phyloP scores from a whole-genome alignment of 2,888 invertebrate genomes.

The Platycheirus rosarum region DNA sequence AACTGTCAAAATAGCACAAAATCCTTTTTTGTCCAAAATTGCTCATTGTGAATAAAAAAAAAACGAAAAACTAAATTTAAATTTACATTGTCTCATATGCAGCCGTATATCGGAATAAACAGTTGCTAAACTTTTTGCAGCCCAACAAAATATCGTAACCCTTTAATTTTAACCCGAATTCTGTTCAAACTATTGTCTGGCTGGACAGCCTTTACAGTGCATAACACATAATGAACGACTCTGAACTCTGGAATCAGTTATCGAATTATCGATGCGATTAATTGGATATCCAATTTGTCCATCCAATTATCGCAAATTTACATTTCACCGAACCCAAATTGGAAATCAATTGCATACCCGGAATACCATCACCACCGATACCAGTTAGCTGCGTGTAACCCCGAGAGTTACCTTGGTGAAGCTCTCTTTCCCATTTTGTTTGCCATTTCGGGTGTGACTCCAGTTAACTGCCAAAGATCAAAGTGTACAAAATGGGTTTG shows the following conservation, averaged over 20 bases:
- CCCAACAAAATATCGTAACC: slow-evolving; percentile 5
- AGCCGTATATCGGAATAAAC: neutral
- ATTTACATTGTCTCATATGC: too few relatives aligned
- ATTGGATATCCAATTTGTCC: slow-evolving; percentile 75
- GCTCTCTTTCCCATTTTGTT: neutral
- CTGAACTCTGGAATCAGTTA: slow-evolving; percentile 67
- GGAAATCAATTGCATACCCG: slow-evolving; percentile 74
- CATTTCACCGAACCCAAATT: slow-evolving; percentile 74
- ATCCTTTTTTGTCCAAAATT: too few relatives aligned
- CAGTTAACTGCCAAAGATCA: slow-evolving; percentile 56
- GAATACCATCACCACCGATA: slow-evolving; percentile 20
- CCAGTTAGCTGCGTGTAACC: slow-evolving; percentile 6
- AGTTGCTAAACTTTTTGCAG: neutral
- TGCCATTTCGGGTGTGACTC: slow-evolving; percentile 49
- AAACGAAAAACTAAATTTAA: too few relatives aligned
- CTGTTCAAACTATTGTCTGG: neutral
- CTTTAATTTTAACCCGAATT: slow-evolving; percentile 21
- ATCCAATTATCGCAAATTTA: slow-evolving; percentile 74
- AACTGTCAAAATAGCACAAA: too few relatives aligned
- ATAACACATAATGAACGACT: slow-evolving; percentile 45
- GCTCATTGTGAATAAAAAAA: too few relatives aligned
- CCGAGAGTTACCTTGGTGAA: slow-evolving; percentile 48
- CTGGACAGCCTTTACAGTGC: neutral
- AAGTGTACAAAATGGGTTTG: slow-evolving; percentile 63
- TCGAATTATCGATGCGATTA: slow-evolving; percentile 73